Evolutionary conservation across 2,113 vertebrate genomes (phyloP).

Genomic region (Isurus oxyrinchus): DNA sequence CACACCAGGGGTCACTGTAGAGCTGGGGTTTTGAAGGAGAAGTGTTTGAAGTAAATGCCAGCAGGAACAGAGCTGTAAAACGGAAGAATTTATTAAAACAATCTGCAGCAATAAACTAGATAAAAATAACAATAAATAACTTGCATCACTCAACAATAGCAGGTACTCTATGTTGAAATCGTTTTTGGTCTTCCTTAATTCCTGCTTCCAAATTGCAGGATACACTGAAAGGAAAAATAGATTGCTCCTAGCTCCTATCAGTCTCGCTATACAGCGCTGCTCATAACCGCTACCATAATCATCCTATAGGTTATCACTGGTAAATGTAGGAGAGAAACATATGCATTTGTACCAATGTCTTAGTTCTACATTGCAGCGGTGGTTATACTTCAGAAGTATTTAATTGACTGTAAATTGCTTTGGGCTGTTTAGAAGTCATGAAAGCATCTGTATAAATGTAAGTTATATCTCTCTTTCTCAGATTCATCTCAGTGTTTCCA

Average conservation of each 20-base stretch:
- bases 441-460: background rate
- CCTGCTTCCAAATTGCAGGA: background rate
- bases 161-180: background rate
- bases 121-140: background rate
- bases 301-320: background rate
- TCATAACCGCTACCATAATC: background rate
- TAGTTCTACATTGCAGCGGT: background rate
- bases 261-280: background rate
- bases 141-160: background rate
- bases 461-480: background rate
- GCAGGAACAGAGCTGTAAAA: background rate
- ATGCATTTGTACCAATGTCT: background rate
- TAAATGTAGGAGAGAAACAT: background rate
- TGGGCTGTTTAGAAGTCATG: background rate
- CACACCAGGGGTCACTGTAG: slow-evolving; percentile 14
- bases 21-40: background rate
- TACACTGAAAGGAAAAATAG: background rate
- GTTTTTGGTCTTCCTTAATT: background rate
- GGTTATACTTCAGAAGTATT: background rate
- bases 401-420: background rate
- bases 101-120: background rate
- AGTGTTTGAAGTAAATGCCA: background rate
- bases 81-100: background rate
- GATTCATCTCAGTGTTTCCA: background rate
- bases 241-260: background rate